Evolutionary conservation across 2,113 vertebrate genomes (phyloP), one percentile per base, ranked within the genome.

Genomic region (Istiophorus platypterus): DNA sequence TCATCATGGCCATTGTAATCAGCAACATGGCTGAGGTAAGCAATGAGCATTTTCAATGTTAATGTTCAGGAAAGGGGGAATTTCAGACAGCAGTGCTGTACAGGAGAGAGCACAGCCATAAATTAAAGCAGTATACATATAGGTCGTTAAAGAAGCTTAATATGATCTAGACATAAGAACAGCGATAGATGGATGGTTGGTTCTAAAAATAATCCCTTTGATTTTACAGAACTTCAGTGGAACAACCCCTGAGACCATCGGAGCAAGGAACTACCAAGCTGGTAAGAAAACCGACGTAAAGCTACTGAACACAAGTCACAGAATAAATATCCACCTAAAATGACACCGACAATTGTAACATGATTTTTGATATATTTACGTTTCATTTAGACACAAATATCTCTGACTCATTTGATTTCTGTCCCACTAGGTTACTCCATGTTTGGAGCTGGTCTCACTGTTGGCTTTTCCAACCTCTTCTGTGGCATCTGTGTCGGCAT

Each of bases 1-100:
- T 99, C 93, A 99, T 99, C 93, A 99, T 99, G 98, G 98, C 98
- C 8, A 99, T 99, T 78, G 98, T 99, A 78, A 99, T 99, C 91
- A 99, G 97, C 94, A 98, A 98, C 93, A 97, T 99, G 97, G 97
- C 96, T 8, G 98, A 99, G 98, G 98, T 99, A 95, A 92, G 92
- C 14, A 11, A 65, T 2, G 34, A 2, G 0, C 13, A 2, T 27
- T 41, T 66, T 57, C 7, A n/a, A 54, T 54, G n/a, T 64, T 62
- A 4, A 22, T 65, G 14, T 51, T n/a, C 17, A n/a, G 45, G 13
- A 63, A 31, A 27, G 31, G 34, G 58, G 13, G n/a, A 24, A 49
- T 45, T 52, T 54, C 5, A 71, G 9, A 45, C 0, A 14, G n/a
- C 14, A 37, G 37, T 1, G 17, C 14, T 41, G 10, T 4, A 27